Evolutionary conservation across 2,113 vertebrate species (phyloP).

Genomic region (Todiramphus chloris): DNA sequence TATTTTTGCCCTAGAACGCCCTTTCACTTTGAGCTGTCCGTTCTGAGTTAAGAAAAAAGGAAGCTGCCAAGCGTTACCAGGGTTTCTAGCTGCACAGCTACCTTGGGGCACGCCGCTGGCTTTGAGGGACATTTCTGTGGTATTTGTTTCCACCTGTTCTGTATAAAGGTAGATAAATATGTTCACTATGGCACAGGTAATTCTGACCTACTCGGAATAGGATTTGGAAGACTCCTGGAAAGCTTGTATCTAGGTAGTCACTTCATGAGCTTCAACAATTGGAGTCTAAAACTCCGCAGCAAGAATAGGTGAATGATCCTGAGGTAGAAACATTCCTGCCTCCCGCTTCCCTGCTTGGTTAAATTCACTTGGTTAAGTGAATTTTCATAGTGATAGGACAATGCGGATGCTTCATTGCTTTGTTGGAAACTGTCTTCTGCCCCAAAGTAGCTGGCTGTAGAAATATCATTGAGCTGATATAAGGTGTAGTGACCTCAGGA

Average conservation of each 20-base stretch:
- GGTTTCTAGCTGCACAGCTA: not conserved
- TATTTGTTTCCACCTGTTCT: not conserved
- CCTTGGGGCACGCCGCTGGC: accelerated
- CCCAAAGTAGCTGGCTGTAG: not conserved
- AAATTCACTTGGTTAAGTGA: not conserved
- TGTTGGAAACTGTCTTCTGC: not conserved
- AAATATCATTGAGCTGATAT: not conserved
- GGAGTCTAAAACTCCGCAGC: not conserved
- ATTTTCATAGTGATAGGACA: not conserved
- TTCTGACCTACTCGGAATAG: not conserved
- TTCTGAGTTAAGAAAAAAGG: not conserved
- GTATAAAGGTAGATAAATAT: not conserved
- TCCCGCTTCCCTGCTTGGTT: not conserved
- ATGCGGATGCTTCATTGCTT: not conserved
- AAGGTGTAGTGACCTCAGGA: not conserved
- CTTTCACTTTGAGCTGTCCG: not conserved
- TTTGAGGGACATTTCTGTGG: not conserved
- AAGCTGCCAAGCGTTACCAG: not conserved
- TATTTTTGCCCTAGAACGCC: not conserved
- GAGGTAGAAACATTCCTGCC: not conserved
- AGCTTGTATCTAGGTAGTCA: not conserved
- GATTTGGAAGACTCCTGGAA: not conserved
- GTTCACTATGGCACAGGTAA: not conserved
- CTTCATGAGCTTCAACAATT: not conserved
- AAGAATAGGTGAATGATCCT: not conserved